These are phyloP conservation scores for Porites australiensis DNA, from an alignment of 64 coral and sea anemone species.

Conservation along the genomic window DNA sequence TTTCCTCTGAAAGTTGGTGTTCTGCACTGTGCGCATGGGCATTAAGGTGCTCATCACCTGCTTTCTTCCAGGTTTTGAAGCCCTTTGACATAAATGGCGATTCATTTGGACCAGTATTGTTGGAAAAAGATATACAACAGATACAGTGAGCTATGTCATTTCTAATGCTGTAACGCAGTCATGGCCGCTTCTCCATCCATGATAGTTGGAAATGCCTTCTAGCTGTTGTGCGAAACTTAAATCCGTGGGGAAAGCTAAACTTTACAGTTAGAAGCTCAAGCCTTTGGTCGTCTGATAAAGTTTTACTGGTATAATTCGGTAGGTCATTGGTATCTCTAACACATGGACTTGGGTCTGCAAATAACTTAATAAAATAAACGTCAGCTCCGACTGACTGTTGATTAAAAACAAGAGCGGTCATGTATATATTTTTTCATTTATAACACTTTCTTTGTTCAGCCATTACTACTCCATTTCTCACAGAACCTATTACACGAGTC, in stretches of 20 bases:
- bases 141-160: slow-evolving; percentile 56
- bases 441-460: slow-evolving; percentile 15
- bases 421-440: slow-evolving; percentile 1
- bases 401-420: slow-evolving; percentile 14
- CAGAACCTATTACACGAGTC: slow-evolving; percentile 7
- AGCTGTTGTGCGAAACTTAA: slow-evolving; percentile 61
- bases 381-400: neutral
- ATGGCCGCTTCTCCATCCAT: neutral
- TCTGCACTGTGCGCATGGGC: slow-evolving; percentile 52
- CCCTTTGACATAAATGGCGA: slow-evolving; percentile 57
- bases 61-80: slow-evolving; percentile 72
- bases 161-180: slow-evolving; percentile 48
- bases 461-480: slow-evolving; percentile 10
- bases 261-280: slow-evolving; percentile 50
- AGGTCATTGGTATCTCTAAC: slow-evolving; percentile 33
- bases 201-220: slow-evolving; percentile 53
- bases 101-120: slow-evolving; percentile 65
- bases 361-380: neutral
- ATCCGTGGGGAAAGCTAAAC: slow-evolving; percentile 27
- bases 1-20: slow-evolving; percentile 56
- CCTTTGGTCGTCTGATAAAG: slow-evolving; percentile 70
- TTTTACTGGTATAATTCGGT: slow-evolving; percentile 58
- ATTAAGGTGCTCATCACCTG: slow-evolving; percentile 52
- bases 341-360: slow-evolving; percentile 6
- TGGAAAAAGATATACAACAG: slow-evolving; percentile 62